Evolutionary conservation across 2,797 vertebrate species (phyloP).

Genomic region (Xiphophorus birchmanni): DNA sequence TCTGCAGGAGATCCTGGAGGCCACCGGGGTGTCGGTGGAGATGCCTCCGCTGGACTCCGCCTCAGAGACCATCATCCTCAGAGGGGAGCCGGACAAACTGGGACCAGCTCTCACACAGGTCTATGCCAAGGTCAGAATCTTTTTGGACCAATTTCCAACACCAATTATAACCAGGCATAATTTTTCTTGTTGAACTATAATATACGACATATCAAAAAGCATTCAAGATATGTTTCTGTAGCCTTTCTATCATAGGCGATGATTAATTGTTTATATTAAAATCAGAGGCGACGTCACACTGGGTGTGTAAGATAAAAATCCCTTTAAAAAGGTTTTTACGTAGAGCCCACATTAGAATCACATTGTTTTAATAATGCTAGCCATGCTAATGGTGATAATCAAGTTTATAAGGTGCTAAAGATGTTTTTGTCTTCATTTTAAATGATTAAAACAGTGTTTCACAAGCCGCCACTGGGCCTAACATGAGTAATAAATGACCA

Average conservation of each 20-base stretch:
- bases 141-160: not conserved
- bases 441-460: not conserved
- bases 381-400: not conserved
- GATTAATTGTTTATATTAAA: not conserved
- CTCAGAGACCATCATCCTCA: slow-evolving; percentile 85
- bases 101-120: slow-evolving; percentile 83
- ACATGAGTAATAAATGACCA: not conserved
- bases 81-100: slow-evolving; percentile 82
- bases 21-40: slow-evolving; percentile 83
- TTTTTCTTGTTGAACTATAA: not conserved
- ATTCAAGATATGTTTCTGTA: not conserved
- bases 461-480: not conserved
- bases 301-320: not conserved
- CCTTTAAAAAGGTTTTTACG: not conserved
- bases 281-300: not conserved
- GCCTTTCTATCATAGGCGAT: not conserved
- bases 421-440: not conserved
- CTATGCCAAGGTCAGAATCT: slow-evolving; percentile 78
- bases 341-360: not conserved
- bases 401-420: not conserved
- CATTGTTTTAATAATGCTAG: not conserved
- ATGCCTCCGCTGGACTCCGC: slow-evolving; percentile 80
- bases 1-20: slow-evolving; percentile 84
- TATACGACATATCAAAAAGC: not conserved
- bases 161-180: not conserved